These are phyloP conservation scores for Myotis daubentonii DNA, from an alignment of 2,797 vertebrate genomes.

Conservation along the genomic window DNA sequence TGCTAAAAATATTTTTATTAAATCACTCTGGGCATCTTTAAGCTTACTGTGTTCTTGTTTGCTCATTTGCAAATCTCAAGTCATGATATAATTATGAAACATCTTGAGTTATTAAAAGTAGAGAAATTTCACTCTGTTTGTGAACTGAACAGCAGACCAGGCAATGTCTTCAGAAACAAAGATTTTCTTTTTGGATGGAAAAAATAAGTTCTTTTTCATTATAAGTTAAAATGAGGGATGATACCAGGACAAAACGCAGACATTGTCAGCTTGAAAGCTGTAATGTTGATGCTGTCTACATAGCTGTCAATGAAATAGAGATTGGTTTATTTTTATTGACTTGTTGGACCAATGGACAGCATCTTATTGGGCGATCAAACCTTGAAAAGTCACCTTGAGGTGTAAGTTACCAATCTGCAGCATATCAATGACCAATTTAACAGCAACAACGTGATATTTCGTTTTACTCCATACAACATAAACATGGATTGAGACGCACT, in stretches of 20 bases:
- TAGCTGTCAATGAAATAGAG: background rate
- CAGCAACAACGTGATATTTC: background rate
- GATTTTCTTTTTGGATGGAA: slow-evolving; percentile 58
- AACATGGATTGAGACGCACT: background rate
- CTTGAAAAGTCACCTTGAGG: background rate
- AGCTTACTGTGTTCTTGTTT: slow-evolving; percentile 63
- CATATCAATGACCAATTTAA: background rate
- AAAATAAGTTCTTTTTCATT: slow-evolving; percentile 35
- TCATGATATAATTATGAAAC: slow-evolving; percentile 71
- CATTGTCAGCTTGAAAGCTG: background rate
- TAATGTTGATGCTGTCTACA: background rate
- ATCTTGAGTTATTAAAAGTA: slow-evolving; percentile 77
- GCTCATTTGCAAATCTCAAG: slow-evolving; percentile 71
- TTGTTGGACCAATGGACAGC: background rate
- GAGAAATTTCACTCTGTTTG: slow-evolving; percentile 77
- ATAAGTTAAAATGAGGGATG: slow-evolving; percentile 33
- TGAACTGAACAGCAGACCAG: slow-evolving; percentile 73
- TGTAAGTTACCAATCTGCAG: background rate
- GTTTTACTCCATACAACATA: background rate
- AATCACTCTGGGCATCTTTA: slow-evolving; percentile 61
- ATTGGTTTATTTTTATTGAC: background rate
- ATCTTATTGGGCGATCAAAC: background rate
- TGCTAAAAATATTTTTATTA: slow-evolving; percentile 67
- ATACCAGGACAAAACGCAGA: slow-evolving; percentile 27
- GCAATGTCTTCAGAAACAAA: slow-evolving; percentile 68